These are phyloP conservation scores for Tipula helvola DNA, from an alignment of 2,888 invertebrate genomes.

Conservation along the genomic window DNA sequence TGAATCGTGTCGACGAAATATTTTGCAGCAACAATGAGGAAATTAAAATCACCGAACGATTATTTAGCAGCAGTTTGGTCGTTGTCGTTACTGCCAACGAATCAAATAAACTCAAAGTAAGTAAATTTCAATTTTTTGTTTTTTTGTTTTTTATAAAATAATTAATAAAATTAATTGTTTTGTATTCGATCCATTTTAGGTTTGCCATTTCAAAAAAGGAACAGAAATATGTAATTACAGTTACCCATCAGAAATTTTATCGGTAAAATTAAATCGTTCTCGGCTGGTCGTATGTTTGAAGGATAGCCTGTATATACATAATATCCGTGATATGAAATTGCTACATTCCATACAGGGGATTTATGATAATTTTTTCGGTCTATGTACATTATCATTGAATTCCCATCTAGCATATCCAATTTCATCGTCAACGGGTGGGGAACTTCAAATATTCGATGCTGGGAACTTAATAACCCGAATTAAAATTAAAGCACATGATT, in stretches of 20 bases:
- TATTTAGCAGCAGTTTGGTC: slow-evolving; percentile 33
- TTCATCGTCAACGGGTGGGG: slow-evolving; percentile 23
- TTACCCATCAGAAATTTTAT: slow-evolving; percentile 32
- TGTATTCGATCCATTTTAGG: slow-evolving; percentile 10
- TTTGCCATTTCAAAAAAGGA: slow-evolving; percentile 32
- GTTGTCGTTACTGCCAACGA: slow-evolving; percentile 32
- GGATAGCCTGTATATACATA: slow-evolving; percentile 34
- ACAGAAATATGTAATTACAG: slow-evolving; percentile 35
- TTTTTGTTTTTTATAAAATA: background rate
- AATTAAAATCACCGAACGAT: slow-evolving; percentile 31
- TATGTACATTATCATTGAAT: slow-evolving; percentile 31
- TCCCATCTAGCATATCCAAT: slow-evolving; percentile 34
- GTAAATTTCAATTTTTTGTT: too few species aligned
- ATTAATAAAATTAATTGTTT: background rate
- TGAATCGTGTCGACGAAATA: slow-evolving; percentile 33
- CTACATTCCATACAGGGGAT: slow-evolving; percentile 32
- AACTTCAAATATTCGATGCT: slow-evolving; percentile 32
- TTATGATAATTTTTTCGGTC: slow-evolving; percentile 29
- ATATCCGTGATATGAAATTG: slow-evolving; percentile 35
- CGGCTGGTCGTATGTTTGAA: slow-evolving; percentile 29
- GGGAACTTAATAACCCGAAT: slow-evolving; percentile 25
- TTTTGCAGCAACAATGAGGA: slow-evolving; percentile 33
- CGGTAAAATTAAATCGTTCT: slow-evolving; percentile 33
- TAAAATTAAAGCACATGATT: slow-evolving; percentile 32
- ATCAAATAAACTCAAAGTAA: slow-evolving; percentile 32